Base-by-base conservation (phyloP, 2,113 vertebrate genomes). In the Hiodon tergisus region DNA sequence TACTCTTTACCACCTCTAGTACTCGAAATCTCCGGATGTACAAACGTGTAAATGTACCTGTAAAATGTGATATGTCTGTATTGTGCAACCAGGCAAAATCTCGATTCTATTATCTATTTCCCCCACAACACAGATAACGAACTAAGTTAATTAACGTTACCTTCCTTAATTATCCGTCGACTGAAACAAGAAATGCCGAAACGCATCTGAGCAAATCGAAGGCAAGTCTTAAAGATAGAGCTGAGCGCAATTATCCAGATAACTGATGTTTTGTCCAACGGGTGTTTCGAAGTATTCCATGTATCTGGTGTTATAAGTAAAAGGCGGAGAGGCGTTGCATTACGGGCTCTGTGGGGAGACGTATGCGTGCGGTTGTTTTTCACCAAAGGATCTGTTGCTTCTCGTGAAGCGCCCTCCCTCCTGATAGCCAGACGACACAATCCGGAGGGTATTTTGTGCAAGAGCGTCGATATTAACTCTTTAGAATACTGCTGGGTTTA, bases 351-450 rank as follows among this genome's bases (percentile, higher is more conserved):
- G 53, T 76, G 10, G 57, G 76, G 80, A 83, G 81, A 82, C 82
- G 83, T 67, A 31, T 16, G 53, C 53, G 51, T 16, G 81, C 16
- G 79, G 62, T 84, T 83, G 80, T 81, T 84, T 84, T 69, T 71
- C 81, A 80, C 78, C 80, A 72, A 83, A 80, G 77, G 77, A 89
- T 85, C 82, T 87, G 87, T 87, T 87, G 89, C 87, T 86, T 83
- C 82, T 83, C 79, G 73, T 80, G 72, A 83, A 85, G 83, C 76
- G 57, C 83, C 78, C 80, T 86, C 86, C 83, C 87, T 84, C 61
- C 78, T 66, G 76, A 71, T 71, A 78, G 71, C 46, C 78, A 77
- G 78, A 71, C 76, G 83, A 88, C 86, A 78, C 85, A 80, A 76
- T 78, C 83, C 80, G 78, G 76, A 80, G 85, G 87, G 86, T 83